Evolutionary conservation across 2,888 invertebrate species (phyloP), one percentile per base, ranked within the genome.

Genomic region (Spilosoma lubricipeda): DNA sequence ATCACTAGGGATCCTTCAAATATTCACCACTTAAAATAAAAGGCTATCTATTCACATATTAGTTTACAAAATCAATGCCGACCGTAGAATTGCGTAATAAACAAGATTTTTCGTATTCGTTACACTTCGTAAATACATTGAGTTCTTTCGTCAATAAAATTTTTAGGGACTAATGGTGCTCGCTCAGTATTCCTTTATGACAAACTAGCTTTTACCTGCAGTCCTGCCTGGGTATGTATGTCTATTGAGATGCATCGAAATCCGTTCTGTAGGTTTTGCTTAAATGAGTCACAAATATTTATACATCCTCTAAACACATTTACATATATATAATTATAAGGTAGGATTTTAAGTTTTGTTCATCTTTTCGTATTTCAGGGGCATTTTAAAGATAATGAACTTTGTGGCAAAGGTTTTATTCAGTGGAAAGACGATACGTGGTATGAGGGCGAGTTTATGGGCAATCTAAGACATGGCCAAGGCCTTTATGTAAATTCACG

Each of bases 401-500:
- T 96, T 33, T 88, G 89, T 66, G 97, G 97, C 8, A 94, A 92
- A 85, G 97, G 97, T 9, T 85, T 82, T 27, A 90, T 97, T 74
- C 90, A 93, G 64, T 96, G 97, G 93, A 95, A 96, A 74, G 96
- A 96, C 82, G 92, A 96, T 76, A 95, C 95, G 56, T 96, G 95
- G 94, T 97, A 97, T 79, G 93, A 96, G 80, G 97, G 97, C 0
- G 94, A 96, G n/a, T 96, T 97, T 84, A 83, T 85, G 27, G 93
- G 95, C 1, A 97, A 97, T 75, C 85, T 96, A 73, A 96, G 97
- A 1, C 93, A 96, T 67, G 97, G 97, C 0, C 86, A 85, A 59
- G 97, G 97, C 1, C 87, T 95, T 30, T 95, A 91, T 77, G 95
- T 95, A 33, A 90, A 95, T 80, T 94, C 95, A 3, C 90, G 94